Evolutionary conservation across 2,797 vertebrate genomes (phyloP), one percentile per base, ranked within the genome.

Genomic region (Percopsis omiscomaycus): DNA sequence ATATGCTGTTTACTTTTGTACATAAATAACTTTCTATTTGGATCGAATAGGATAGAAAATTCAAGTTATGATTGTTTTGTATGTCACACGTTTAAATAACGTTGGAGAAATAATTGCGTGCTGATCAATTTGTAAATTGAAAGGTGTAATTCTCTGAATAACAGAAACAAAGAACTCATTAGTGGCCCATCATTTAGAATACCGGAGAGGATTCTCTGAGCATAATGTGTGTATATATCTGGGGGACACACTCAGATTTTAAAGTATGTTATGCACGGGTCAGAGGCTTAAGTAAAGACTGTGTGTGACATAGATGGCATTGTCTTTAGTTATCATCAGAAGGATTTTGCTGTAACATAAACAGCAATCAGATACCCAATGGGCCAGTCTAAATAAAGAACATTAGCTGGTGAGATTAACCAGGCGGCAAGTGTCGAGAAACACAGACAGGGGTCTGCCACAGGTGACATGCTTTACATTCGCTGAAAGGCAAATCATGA

Each of bases 401-500:
- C 85, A 68, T 70, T 74, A 80, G 76, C 69, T 82, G 69, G 53
- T 27, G 61, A 82, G 88, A 89, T 92, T 90, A 90, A 69, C 56
- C 59, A 86, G 87, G 82, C 79, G 82, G 75, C 87, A 78, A 79
- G 75, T 85, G 86, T 59, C 3, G 73, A 68, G 63, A 70, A 71
- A n/a, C 78, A 66, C 73, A 82, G 73, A 77, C 79, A 16, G 70
- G 81, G 65, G 53, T 69, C 81, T 81, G 68, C 67, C 83, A 88
- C 86, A 89, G 85, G 84, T 89, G 89, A 89, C 88, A 62, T 83
- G 74, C 82, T 75, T 80, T 64, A 83, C 75, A 85, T 80, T 83
- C 59, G 48, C 27, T 59, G 53, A 69, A 79, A 83, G 76, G 73
- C 75, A 74, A 67, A 5, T 60, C 67, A 83, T 79, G 73, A 80